These are phyloP conservation scores for Marisa cornuarietis DNA, from an alignment of 1,140 invertebrate genomes.

Conservation along the genomic window DNA sequence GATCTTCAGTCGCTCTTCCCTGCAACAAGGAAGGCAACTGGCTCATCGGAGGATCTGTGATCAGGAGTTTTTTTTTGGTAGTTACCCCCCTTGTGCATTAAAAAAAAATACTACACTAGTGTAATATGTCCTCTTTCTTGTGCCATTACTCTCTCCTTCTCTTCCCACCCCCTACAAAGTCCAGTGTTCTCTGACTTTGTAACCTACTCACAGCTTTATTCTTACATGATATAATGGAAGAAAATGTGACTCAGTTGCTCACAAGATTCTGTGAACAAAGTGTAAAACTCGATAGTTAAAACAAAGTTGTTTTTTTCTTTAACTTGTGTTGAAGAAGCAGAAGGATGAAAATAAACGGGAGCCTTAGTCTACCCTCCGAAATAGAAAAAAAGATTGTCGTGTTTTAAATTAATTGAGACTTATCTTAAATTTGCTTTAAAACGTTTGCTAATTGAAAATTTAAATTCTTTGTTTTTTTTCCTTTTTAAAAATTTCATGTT, in stretches of 20 bases:
- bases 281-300: not conserved
- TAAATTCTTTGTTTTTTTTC: no score
- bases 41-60: constrained; percentile 27
- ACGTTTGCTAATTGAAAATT: no score
- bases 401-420: no score
- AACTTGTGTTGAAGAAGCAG: not conserved
- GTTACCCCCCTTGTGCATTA: constrained; percentile 3
- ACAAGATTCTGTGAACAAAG: not conserved
- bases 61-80: constrained; percentile 19
- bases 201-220: not conserved
- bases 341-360: not conserved
- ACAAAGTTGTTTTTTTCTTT: not conserved
- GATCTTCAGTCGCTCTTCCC: constrained; percentile 5
- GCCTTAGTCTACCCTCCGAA: no score
- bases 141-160: not conserved
- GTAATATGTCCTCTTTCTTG: not conserved
- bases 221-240: not conserved
- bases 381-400: no score
- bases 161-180: not conserved
- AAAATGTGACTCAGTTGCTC: not conserved
- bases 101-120: not conserved
- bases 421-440: no score
- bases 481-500: no score
- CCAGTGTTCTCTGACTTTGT: not conserved
- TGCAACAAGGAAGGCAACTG: constrained; percentile 12